Base-by-base conservation (phyloP, 2,797 vertebrate genomes). In the Leptodactylus fallax region DNA sequence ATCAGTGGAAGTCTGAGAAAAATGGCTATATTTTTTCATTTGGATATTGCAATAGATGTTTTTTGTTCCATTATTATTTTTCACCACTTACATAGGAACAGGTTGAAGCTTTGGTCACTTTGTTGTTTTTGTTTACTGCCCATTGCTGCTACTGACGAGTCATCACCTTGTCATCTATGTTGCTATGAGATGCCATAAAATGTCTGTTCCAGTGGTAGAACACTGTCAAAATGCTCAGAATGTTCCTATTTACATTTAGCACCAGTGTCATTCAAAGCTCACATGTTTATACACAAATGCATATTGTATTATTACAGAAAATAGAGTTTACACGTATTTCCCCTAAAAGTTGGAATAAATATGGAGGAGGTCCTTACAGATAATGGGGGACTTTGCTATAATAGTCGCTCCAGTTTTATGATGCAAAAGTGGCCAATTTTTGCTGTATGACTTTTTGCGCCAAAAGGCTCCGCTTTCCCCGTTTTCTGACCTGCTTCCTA, bases 101-200 rank as follows among this genome's bases (percentile, higher is more conserved):
- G 60, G 21, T 45, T 71, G 7, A 72, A 36, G 17, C 7, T 55
- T 72, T 83, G 16, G 27, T 47, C 25, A 71, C 12, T 27, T 45
- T 69, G 6, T 14, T 81, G 60, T 83, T 53, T 45, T 47, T 69
- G 23, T 56, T 56, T 71, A 12, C 47, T 56, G 25, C 16, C 47
- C 7, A 12, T 27, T 21, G 19, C 10, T 36, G 25, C 19, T 36
- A 83, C 19, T 19, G 51, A 1, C 61, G 51, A 83, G 65, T 72
- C 81, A 83, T 72, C 65, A 58, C 81, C 81, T 72, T 83, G 81
- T 83, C 81, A 72, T 53, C 25, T 45, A 8, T 47, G 60, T 25
- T 61, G 56, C 19, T 21, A 61, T 47, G 19, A 61, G 36, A 47
- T 45, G 17, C 7, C 27, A 21, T 61, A n/a, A 47, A 45, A 56